phyloP scores from a whole-genome alignment of 2,113 vertebrate species.

The Corythornis vintsioides region DNA sequence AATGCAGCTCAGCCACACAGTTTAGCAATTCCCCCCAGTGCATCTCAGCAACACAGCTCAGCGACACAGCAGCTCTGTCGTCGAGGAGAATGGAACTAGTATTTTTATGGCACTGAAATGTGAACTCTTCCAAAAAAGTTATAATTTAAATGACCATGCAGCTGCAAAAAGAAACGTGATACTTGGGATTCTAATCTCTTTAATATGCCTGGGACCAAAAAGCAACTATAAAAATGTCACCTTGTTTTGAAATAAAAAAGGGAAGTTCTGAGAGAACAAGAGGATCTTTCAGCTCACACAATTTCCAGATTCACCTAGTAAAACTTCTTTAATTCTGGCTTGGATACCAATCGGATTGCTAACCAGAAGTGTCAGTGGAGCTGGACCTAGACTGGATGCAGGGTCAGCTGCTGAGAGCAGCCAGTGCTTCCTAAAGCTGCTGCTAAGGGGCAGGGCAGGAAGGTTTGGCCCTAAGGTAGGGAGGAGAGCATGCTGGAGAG shows the following conservation, averaged over 20 bases:
- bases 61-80: background rate
- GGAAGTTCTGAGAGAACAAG: background rate
- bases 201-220: background rate
- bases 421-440: background rate
- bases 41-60: slow-evolving; percentile 26
- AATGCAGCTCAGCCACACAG: too few relatives aligned
- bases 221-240: background rate
- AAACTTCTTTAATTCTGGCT: background rate
- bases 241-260: background rate
- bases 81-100: background rate
- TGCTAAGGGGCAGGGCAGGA: rapidly evolving
- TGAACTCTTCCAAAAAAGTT: background rate
- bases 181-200: background rate
- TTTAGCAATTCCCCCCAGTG: too few relatives aligned
- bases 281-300: background rate
- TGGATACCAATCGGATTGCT: background rate
- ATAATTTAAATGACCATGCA: background rate
- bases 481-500: background rate
- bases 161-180: background rate
- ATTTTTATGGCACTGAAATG: background rate
- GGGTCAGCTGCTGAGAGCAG: background rate
- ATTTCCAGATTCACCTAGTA: background rate
- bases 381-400: background rate
- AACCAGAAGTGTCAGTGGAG: background rate
- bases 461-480: background rate